A percentile compares a stretch with the other conserved stretches of the same genome.
Conservation (phyloP, 2,113 vertebrate species). For the Eira barbara region DNA sequence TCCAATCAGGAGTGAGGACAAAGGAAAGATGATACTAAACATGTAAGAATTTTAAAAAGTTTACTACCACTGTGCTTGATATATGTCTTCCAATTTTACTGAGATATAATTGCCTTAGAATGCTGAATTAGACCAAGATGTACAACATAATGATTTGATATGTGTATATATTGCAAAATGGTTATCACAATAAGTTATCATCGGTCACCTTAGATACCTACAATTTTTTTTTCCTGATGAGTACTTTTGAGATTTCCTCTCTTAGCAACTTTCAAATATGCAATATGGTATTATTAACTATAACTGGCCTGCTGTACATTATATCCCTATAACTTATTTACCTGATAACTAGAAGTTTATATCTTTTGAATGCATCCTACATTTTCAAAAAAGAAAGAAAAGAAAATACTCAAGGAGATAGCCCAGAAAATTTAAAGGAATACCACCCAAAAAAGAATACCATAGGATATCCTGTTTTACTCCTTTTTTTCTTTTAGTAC, state of each 20-base stretch:
- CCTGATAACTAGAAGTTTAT: too few relatives aligned
- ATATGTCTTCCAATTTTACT: neutral
- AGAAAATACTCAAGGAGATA: neutral
- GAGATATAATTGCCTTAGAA: too few relatives aligned
- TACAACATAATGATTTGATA: neutral
- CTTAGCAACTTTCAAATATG: neutral
- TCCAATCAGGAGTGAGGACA: neutral
- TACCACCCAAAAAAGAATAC: neutral
- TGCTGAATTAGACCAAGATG: neutral
- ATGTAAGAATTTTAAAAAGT: neutral
- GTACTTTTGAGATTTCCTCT: neutral
- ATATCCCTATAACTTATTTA: neutral
- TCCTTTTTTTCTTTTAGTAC: neutral
- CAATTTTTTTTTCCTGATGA: neutral
- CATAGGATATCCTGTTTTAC: neutral
- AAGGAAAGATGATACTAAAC: neutral
- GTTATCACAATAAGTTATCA: neutral
- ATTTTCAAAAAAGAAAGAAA: neutral
- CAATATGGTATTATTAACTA: neutral
- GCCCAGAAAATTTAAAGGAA: neutral
- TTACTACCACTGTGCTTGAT: neutral
- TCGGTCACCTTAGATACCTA: neutral
- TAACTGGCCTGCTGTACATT: too few relatives aligned
- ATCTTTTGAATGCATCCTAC: neutral
- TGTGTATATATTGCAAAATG: neutral